These are phyloP conservation scores for Drymodes brunneopygia DNA, from an alignment of 2,113 vertebrate species.

Conservation along the genomic window DNA sequence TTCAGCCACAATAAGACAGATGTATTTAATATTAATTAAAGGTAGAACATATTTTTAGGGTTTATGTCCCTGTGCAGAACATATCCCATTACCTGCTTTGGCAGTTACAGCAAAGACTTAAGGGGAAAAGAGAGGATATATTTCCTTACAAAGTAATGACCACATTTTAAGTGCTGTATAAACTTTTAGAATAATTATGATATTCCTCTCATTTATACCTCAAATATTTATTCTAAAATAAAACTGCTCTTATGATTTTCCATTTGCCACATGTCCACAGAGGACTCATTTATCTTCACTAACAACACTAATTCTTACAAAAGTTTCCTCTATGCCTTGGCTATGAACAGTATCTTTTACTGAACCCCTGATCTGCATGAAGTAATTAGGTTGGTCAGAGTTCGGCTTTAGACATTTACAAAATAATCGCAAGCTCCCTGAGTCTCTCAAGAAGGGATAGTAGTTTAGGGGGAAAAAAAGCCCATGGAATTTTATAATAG, in stretches of 20 bases:
- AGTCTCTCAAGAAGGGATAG: background rate
- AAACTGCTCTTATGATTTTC: background rate
- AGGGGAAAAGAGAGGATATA: background rate
- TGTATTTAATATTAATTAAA: background rate
- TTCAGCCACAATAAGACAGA: background rate
- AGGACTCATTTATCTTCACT: background rate
- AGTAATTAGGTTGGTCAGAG: background rate
- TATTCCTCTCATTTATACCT: background rate
- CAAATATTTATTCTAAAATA: background rate
- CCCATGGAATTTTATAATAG: conserved; percentile 24
- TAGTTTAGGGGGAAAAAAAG: background rate
- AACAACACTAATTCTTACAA: background rate
- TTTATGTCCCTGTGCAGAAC: background rate
- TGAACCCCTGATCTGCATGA: background rate
- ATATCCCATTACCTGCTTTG: background rate
- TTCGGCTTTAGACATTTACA: background rate
- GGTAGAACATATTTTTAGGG: background rate
- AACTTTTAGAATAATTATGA: background rate
- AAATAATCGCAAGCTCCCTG: background rate
- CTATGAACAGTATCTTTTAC: background rate
- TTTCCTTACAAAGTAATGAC: background rate
- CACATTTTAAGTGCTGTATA: background rate
- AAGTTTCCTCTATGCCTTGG: background rate
- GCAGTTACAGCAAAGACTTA: background rate
- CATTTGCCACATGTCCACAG: background rate